Percentiles rank a stretch among this genome's conserved stretches.
phyloP scores from a whole-genome alignment of 2,113 vertebrate species.

The Delphinapterus leucas region DNA sequence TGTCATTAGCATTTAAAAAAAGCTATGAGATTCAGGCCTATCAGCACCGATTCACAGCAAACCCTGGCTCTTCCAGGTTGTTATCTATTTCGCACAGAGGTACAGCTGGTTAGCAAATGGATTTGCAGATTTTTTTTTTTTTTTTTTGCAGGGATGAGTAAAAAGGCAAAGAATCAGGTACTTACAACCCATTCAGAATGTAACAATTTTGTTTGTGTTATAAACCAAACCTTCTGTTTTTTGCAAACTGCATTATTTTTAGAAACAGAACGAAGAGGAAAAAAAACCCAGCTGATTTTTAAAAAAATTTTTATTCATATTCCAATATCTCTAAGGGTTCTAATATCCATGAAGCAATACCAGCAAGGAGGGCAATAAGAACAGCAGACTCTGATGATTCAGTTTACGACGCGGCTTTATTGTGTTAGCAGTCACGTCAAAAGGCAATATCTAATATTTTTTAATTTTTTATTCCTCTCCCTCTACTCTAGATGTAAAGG shows the following conservation, averaged over 20 bases:
- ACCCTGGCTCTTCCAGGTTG: constrained; percentile 98
- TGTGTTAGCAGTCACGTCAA: constrained; percentile 84
- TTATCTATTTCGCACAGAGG: constrained; percentile 99
- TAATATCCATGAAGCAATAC: constrained; percentile 89
- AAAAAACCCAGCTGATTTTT: constrained; percentile 77
- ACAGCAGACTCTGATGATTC: constrained; percentile 81
- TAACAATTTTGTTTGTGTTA: constrained; percentile 93
- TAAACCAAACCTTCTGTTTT: constrained; percentile 94
- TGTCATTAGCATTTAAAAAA: constrained; percentile 99
- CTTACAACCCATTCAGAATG: constrained; percentile 96
- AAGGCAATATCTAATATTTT: constrained; percentile 83
- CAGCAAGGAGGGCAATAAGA: constrained; percentile 84
- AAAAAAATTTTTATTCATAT: constrained; percentile 94
- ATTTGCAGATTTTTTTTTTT: constrained; percentile 97
- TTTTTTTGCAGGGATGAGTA: constrained; percentile 97
- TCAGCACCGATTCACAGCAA: constrained; percentile 97
- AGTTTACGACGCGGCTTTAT: constrained; percentile 80
- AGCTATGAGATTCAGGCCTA: constrained; percentile 99
- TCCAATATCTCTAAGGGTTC: constrained; percentile 93
- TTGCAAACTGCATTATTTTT: constrained; percentile 93
- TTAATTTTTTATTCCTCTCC: constrained; percentile 78
- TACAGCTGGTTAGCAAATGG: constrained; percentile 99
- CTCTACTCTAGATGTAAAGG: constrained; percentile 59
- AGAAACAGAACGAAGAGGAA: constrained; percentile 85
- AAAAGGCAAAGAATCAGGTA: constrained; percentile 98